Base-by-base conservation (phyloP, 2,797 vertebrate species). In the Coregonus sp. region DNA sequence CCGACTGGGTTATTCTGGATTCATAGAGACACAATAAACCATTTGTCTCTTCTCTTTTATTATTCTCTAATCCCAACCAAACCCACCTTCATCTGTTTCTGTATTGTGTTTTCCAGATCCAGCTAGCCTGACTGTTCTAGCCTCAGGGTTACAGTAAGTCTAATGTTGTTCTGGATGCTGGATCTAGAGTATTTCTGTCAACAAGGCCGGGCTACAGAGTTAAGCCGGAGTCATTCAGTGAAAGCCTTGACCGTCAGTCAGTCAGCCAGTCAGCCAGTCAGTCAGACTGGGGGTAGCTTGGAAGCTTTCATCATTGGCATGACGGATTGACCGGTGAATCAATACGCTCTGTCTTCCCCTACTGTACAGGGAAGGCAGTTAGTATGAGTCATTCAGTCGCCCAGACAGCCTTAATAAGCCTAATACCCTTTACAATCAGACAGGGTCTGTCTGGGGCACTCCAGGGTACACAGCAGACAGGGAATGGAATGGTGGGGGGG, bases 371-470 rank as follows among this genome's bases (percentile, higher is more conserved):
- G 79, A 74, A 79, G 82, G 80, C 74, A 78, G 81, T 82, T 75
- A 75, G 71, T 5, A 72, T 85, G 82, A 86, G 82, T 87, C 84
- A 83, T 80, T 78, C 78, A 78, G 73, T 50, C 25, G 9, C 54
- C 76, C 81, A 86, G 84, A 87, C 83, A 82, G 76, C 6, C 59
- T 74, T 74, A 74, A 74, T 63, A 74, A 74, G 56, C 33, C 72
- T 74, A 74, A 73, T 73, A 82, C 0, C 74, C 74, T n/a, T 2
- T 5, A 74, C 81, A 78, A 77, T 81, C 82, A 88, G 86, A 87
- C 82, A 74, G 75, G 78, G 79, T 54, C 77, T 75, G 83, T 89
- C 83, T 89, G 87, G 84, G 83, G 79, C 69, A 37, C 78, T 82
- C 72, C 83, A 84, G 78, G 87, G 87, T 89, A 87, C 40, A 70